Conservation (phyloP, 2,888 invertebrate species). For the Sinelater perroti region DNA sequence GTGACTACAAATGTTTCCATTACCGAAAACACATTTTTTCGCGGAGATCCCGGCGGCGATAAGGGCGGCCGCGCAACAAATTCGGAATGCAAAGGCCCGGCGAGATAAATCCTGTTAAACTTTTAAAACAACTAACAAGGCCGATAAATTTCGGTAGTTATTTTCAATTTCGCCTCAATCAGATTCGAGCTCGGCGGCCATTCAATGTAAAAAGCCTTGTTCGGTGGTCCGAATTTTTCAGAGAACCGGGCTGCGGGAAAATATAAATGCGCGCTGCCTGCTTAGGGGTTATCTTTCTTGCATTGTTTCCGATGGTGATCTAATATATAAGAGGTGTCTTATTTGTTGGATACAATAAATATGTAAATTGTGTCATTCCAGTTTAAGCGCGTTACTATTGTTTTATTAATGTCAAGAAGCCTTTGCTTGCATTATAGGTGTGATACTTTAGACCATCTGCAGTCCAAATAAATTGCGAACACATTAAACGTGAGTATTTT, state of each 20-base stretch:
- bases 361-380: too few species aligned
- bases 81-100: conserved; percentile 40
- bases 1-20: conserved; percentile 56
- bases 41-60: conserved; percentile 38
- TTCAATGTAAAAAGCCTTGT: conserved; percentile 46
- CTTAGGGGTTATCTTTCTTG: too few species aligned
- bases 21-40: conserved; percentile 54
- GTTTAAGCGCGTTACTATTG: too few species aligned
- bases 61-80: conserved; percentile 44
- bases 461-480: too few species aligned
- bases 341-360: too few species aligned
- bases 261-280: too few species aligned
- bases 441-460: too few species aligned
- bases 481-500: too few species aligned
- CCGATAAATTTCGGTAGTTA: conserved; percentile 48
- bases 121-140: conserved; percentile 49
- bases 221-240: conserved; percentile 38
- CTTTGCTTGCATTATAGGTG: too few species aligned
- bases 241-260: conserved; percentile 28
- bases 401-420: too few species aligned
- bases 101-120: conserved; percentile 39
- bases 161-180: conserved; percentile 43
- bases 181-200: conserved; percentile 43
- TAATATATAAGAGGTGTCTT: too few species aligned
- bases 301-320: too few species aligned